Base-by-base conservation (phyloP, 2,113 vertebrate genomes). In the Lichenostomus cassidix region DNA sequence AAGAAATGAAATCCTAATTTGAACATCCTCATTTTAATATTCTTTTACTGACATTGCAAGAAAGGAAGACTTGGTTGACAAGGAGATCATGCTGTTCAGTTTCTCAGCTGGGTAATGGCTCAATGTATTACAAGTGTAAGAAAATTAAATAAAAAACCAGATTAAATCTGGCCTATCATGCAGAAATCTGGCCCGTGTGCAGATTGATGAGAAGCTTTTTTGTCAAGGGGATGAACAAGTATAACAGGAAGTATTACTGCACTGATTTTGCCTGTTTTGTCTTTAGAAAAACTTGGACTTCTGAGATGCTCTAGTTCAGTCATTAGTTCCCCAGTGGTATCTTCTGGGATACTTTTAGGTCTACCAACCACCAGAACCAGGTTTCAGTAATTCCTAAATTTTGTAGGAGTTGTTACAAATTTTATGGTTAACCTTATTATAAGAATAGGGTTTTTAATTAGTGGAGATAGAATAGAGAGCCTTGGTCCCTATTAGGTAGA, bases 1-100 rank as follows among this genome's bases (percentile, higher is more conserved):
- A 92, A 96, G 81, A 90, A 92, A 63, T 76, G 55, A 83, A 87
- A 88, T 92, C 83, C 92, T 95, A 95, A 97, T 96, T 97, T 94
- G 37, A 92, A 74, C 16, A 27, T 89, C 12, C 20, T 52, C 87
- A 23, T 83, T 95, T 49, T 56, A 62, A 62, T 85, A 70, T 44
- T 53, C 4, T 92, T 69, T 77, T 50, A 79, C 77, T 95, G 81
- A 74, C 53, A 49, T 79, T 60, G 35, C 42, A 70, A 59, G 65
- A 90, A 62, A 10, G 39, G 11, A 62, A 81, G 83, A 29, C 29
- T 50, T 83, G 27, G 17, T 80, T 95, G 83, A 93, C 49, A 80
- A 71, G 39, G 50, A 82, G 39, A 44, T 53, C 33, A n/a, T 62
- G 12, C 80, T 79, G 11, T 89, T 91, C 37, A 37, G 23, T 71